These are phyloP conservation scores for Celastrina argiolus DNA, from an alignment of 2,888 invertebrate genomes.

Conservation along the genomic window DNA sequence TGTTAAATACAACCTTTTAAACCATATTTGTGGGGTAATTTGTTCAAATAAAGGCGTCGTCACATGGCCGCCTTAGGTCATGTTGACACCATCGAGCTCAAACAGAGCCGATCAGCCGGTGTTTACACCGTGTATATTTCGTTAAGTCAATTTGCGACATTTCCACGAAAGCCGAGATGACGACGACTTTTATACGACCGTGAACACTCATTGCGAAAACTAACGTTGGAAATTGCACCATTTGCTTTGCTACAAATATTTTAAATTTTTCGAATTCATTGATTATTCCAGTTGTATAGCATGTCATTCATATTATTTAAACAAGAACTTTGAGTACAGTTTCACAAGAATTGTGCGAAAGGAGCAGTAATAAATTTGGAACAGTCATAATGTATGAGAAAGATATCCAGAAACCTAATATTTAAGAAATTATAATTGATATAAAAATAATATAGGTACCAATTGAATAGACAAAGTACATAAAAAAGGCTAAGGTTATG, in stretches of 20 bases:
- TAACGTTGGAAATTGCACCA: not conserved
- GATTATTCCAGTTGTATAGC: too few relatives aligned
- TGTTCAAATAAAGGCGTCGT: constrained; percentile 54
- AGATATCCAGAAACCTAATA: too few relatives aligned
- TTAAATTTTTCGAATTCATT: not conserved
- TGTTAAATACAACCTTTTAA: constrained; percentile 11
- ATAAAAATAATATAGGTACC: too few relatives aligned
- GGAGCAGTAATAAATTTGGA: too few relatives aligned
- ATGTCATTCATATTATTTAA: too few relatives aligned
- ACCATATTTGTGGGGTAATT: constrained; percentile 40
- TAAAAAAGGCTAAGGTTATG: too few relatives aligned
- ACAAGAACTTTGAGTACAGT: too few relatives aligned
- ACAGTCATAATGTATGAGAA: too few relatives aligned
- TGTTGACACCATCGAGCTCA: constrained; percentile 73
- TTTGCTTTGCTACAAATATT: not conserved
- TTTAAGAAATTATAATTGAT: too few relatives aligned
- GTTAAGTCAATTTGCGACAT: constrained; percentile 51
- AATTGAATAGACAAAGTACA: too few relatives aligned
- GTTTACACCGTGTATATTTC: constrained; percentile 62
- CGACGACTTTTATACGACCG: constrained; percentile 6
- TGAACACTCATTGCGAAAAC: constrained; percentile 14
- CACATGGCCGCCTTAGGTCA: constrained; percentile 60
- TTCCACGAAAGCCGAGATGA: constrained; percentile 29
- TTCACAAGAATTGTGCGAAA: too few relatives aligned
- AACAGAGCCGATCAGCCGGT: constrained; percentile 51